phyloP scores from a whole-genome alignment of 1,140 invertebrate genomes.

The Drosophila setifemur region DNA sequence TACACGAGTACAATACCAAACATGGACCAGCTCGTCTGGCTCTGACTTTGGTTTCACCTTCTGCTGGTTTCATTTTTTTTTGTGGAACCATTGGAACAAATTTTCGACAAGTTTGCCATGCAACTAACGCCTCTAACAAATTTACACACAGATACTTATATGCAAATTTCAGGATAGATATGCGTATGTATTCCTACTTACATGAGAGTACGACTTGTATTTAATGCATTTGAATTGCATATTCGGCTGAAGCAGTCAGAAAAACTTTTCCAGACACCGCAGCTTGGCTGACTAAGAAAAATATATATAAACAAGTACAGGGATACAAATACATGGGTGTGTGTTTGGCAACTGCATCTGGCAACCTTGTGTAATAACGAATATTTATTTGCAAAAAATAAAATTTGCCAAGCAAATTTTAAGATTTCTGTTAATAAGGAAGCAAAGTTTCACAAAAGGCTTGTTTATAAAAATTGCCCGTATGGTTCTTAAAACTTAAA shows the following conservation, averaged over 20 bases:
- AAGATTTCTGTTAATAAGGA: not conserved
- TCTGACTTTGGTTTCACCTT: conserved; percentile 40
- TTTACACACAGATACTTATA: not conserved
- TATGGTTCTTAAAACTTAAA: too few relatives aligned
- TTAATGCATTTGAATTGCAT: conserved; percentile 64
- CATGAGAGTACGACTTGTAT: conserved; percentile 33
- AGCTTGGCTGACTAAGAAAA: conserved; percentile 25
- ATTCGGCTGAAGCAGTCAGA: conserved; percentile 46
- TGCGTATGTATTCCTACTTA: conserved; percentile 11
- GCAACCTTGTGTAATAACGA: conserved; percentile 34
- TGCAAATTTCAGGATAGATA: conserved; percentile 19
- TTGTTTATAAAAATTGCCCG: too few relatives aligned
- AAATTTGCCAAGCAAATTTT: conserved; percentile 16
- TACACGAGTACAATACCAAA: conserved; percentile 60
- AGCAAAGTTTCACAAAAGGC: too few relatives aligned
- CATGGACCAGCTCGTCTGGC: conserved; percentile 61
- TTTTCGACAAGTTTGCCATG: conserved; percentile 45
- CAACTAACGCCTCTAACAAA: conserved; percentile 40
- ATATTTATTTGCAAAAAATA: conserved; percentile 30
- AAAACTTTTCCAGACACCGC: conserved; percentile 37
- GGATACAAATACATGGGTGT: not conserved
- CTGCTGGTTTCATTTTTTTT: conserved; percentile 16
- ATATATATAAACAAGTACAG: not conserved
- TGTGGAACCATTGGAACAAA: conserved; percentile 18
- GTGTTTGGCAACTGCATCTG: conserved; percentile 23